Evolutionary conservation across 2,113 vertebrate species (phyloP), one percentile per base, ranked within the genome.

Genomic region (Sebastes fasciatus): DNA sequence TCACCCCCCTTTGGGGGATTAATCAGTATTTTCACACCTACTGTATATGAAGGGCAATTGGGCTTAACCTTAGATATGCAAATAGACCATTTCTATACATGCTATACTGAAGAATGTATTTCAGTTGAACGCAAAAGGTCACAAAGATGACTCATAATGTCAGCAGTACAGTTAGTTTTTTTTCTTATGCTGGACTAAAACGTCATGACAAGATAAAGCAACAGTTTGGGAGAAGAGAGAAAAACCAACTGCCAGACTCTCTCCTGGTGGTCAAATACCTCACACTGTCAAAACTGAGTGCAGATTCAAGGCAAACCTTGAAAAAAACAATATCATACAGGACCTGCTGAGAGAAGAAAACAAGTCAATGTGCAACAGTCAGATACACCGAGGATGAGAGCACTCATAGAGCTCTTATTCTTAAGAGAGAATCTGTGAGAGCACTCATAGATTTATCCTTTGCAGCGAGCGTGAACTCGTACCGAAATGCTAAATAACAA

Each of bases 1-100:
- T 72, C 68, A 76, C 49, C 84, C 49, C 84, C 64, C 75, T 66
- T 79, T 58, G 62, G 85, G 85, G 87, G 82, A 90, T 88, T 91
- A 89, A 92, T 92, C 88, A 77, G 86, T 91, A 75, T 85, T 89
- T 88, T 91, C 77, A 57, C 91, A 92, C 91, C 78, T 77, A 23
- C 51, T 79, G 73, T 87, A 88, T 77, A 91, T 73, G 74, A 87
- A 83, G 89, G 91, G 73, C 88, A 85, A 86, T 55, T 69, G 64
- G 77, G 81, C 83, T 80, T n/a, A 80, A 88, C 90, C 86, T 74
- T 65, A 85, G 58, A 84, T 80, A 89, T 90, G 89, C 67, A 88
- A 92, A 89, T 80, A 40, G 2, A 14, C 16, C 16, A 12, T 23
- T 49, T 75, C 55, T 77, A 72, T 73, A n/a, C 54, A 77, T 60